These are phyloP conservation scores for Eurytoma californica DNA, from an alignment of 2,888 invertebrate species.

Conservation along the genomic window DNA sequence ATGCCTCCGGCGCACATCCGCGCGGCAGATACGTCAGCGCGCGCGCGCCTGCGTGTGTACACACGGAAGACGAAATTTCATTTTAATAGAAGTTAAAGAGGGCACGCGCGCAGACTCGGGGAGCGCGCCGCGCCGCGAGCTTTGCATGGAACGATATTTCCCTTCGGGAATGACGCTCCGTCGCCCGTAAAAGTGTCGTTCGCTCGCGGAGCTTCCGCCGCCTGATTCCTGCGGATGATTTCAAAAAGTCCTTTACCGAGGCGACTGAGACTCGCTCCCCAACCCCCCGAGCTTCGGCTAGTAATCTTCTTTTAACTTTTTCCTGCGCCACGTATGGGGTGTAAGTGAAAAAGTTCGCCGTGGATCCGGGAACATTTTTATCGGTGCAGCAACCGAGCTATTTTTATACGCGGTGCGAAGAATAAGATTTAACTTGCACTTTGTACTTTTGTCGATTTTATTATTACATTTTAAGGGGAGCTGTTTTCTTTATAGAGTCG, in stretches of 20 bases:
- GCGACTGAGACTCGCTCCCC: not conserved
- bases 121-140: not conserved
- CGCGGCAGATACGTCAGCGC: not conserved
- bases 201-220: not conserved
- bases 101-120: not conserved
- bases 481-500: no score
- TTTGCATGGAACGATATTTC: conserved; percentile 46
- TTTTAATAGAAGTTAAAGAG: conserved; percentile 49
- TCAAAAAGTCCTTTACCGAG: conserved; percentile 44
- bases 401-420: no score
- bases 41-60: not conserved
- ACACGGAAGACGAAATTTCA: conserved; percentile 40
- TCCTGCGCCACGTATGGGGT: not conserved
- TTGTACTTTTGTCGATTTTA: not conserved
- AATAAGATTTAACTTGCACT: no score
- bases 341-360: no score
- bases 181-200: conserved; percentile 32
- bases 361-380: no score
- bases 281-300: not conserved
- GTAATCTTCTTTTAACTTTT: conserved; percentile 29
- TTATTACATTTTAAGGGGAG: no score
- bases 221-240: conserved; percentile 35
- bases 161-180: conserved; percentile 31
- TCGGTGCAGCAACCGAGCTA: no score
- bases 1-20: no score